Conservation (phyloP, 2,888 invertebrate species). For the Drosophila mettleri region DNA sequence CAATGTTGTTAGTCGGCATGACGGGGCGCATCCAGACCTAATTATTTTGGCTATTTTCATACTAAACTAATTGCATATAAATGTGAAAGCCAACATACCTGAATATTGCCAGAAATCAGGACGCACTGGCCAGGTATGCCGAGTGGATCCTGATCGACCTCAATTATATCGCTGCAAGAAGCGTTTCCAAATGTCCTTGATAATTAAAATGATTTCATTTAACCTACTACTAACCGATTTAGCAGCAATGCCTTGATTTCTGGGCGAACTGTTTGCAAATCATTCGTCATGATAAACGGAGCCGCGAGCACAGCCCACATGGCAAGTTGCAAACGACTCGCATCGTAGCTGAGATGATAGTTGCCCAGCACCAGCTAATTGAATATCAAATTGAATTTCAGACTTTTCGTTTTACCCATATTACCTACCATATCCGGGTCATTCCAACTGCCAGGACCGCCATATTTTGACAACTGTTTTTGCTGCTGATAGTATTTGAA, state of each 20-base stretch:
- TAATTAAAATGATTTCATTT: not conserved
- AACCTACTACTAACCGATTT: slow-evolving; percentile 85
- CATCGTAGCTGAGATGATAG: slow-evolving; percentile 88
- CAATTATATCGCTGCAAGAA: slow-evolving; percentile 85
- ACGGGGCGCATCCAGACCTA: slow-evolving; percentile 85
- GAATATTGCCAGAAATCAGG: slow-evolving; percentile 79
- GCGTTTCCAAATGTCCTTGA: not conserved
- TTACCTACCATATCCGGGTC: slow-evolving; percentile 88
- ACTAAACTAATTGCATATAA: not conserved
- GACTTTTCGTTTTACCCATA: not conserved
- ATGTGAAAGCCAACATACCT: slow-evolving; percentile 56
- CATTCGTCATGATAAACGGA: slow-evolving; percentile 90
- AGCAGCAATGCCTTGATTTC: slow-evolving; percentile 87
- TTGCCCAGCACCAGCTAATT: slow-evolving; percentile 87
- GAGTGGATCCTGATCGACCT: slow-evolving; percentile 88
- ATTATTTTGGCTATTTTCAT: not conserved
- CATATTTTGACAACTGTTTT: slow-evolving; percentile 86
- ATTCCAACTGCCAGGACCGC: slow-evolving; percentile 89
- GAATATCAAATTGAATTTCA: not conserved
- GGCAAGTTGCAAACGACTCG: slow-evolving; percentile 90
- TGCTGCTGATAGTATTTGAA: slow-evolving; percentile 87
- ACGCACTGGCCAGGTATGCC: slow-evolving; percentile 87
- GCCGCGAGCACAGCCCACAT: slow-evolving; percentile 90
- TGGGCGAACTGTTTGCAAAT: slow-evolving; percentile 87
- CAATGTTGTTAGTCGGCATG: slow-evolving; percentile 75